phyloP scores from a whole-genome alignment of 2,797 vertebrate genomes.

The Macrochelys suwanniensis region DNA sequence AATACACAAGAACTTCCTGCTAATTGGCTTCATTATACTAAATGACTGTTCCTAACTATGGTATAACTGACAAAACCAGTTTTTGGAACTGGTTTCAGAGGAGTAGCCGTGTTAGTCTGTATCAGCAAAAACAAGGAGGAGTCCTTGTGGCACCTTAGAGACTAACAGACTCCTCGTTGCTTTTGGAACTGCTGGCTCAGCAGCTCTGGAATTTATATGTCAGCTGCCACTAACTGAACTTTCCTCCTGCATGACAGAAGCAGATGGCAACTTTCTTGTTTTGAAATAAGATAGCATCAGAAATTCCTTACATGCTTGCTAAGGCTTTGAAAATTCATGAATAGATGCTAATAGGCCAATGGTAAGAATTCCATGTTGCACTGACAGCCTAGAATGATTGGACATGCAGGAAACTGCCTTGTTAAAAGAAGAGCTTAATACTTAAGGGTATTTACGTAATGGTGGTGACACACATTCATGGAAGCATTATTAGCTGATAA shows the following conservation, averaged over 20 bases:
- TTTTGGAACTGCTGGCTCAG: conserved; percentile 25
- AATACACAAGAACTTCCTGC: neutral
- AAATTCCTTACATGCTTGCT: conserved; percentile 9
- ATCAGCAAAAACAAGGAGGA: no score
- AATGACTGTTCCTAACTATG: neutral
- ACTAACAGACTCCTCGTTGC: no score
- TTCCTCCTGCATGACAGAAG: conserved; percentile 21
- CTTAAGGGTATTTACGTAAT: conserved; percentile 5
- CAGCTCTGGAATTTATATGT: neutral
- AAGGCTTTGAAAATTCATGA: conserved; percentile 35
- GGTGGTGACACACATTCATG: neutral
- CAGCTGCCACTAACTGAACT: conserved; percentile 22
- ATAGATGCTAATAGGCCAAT: conserved; percentile 34
- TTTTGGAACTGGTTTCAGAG: neutral
- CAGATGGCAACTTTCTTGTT: conserved; percentile 54
- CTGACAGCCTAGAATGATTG: conserved; percentile 11
- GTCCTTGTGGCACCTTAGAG: no score
- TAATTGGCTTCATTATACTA: fast-evolving
- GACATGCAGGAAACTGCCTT: neutral
- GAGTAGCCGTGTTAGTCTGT: no score
- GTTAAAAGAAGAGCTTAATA: conserved; percentile 30
- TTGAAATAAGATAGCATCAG: conserved; percentile 49
- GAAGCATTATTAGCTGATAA: conserved; percentile 6
- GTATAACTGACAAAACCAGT: fast-evolving
- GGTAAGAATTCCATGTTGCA: conserved; percentile 34